Evolutionary conservation across 2,888 invertebrate genomes (phyloP).

Genomic region (Caenorhabditis angaria): DNA sequence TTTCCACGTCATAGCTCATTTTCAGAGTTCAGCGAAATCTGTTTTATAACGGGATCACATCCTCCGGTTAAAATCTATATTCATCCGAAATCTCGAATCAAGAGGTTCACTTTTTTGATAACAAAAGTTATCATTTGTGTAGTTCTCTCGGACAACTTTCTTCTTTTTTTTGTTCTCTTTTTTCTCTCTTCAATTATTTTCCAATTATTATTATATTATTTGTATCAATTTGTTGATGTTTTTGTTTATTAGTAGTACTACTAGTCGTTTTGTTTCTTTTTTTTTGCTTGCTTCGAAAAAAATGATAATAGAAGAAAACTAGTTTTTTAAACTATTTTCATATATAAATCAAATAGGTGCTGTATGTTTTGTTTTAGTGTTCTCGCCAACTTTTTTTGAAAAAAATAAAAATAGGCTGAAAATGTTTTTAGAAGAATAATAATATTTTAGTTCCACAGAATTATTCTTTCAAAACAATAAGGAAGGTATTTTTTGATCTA

Average conservation of each 20-base stretch:
- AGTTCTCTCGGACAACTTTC: neutral
- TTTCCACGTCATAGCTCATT: no score
- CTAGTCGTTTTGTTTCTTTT: conserved; percentile 4
- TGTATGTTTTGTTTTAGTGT: conserved; percentile 8
- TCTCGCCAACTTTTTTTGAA: conserved; percentile 5
- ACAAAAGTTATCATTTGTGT: neutral
- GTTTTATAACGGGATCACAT: no score
- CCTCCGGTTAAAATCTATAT: no score
- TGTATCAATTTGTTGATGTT: conserved; percentile 2
- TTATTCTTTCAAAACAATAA: no score
- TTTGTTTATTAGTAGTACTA: conserved; percentile 1
- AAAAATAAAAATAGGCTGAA: no score
- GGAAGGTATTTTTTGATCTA: no score
- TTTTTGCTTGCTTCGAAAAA: neutral
- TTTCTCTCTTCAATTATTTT: neutral
- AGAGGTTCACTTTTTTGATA: no score
- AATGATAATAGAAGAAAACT: conserved; percentile 2
- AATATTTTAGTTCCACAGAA: no score
- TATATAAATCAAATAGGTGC: conserved; percentile 7
- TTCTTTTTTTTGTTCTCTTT: neutral
- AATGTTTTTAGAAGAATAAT: no score
- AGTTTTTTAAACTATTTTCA: conserved; percentile 24
- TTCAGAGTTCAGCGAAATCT: no score
- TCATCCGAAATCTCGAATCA: no score
- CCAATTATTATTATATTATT: neutral